Evolutionary conservation across 92 coral and sea anemone genomes (phyloP).

Genomic region (Virgularia gustaviana): DNA sequence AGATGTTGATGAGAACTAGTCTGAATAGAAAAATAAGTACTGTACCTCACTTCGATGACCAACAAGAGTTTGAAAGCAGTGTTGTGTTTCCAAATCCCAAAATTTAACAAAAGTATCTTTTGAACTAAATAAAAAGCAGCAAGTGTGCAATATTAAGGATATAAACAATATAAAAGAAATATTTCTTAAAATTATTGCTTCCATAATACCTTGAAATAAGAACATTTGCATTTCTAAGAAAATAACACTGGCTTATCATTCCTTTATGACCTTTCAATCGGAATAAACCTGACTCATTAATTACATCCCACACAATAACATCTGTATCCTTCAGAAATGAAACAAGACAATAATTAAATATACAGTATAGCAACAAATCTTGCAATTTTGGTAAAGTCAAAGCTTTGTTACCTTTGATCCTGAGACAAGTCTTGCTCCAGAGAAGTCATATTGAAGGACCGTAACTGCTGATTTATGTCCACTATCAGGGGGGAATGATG

Average conservation of each 20-base stretch:
- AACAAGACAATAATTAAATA: not conserved
- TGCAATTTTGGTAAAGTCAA: not conserved
- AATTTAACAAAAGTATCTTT: constrained; percentile 92
- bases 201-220: constrained; percentile 72
- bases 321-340: constrained; percentile 60
- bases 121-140: constrained; percentile 43
- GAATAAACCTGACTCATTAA: constrained; percentile 76
- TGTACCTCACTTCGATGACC: constrained; percentile 97
- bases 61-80: constrained; percentile 91
- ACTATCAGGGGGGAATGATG: constrained; percentile 15
- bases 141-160: not conserved
- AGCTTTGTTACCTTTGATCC: constrained; percentile 66
- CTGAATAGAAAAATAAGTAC: not conserved
- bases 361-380: not conserved
- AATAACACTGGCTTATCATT: constrained; percentile 73
- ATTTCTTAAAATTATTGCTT: not conserved
- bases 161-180: not conserved
- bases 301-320: constrained; percentile 77
- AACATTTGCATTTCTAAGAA: constrained; percentile 66
- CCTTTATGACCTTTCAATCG: constrained; percentile 92
- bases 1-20: not conserved
- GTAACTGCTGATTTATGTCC: constrained; percentile 84
- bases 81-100: constrained; percentile 98
- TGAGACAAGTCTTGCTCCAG: constrained; percentile 71
- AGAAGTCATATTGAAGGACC: constrained; percentile 62